Evolutionary conservation across 2,113 vertebrate species (phyloP).

Genomic region (Xerus inauris): DNA sequence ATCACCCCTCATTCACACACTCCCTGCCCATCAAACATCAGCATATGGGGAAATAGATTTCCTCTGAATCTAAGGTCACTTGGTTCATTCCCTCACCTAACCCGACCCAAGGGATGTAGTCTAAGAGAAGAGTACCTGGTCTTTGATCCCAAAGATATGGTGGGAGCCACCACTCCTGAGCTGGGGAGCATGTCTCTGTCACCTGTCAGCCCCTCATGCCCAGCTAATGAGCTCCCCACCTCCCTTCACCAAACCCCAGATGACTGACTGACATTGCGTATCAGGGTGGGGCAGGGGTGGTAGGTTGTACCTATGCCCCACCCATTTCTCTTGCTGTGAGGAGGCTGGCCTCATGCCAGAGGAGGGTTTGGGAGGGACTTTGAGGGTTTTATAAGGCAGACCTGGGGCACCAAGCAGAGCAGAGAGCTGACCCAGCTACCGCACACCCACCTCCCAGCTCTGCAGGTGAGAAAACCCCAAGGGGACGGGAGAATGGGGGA

Average conservation of each 20-base stretch:
- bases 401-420: background rate
- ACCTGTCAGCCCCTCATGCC: background rate
- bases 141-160: background rate
- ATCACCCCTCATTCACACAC: background rate
- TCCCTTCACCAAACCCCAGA: background rate
- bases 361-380: slow-evolving; percentile 25
- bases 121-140: background rate
- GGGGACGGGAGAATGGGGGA: too few relatives aligned
- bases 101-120: rapidly evolving
- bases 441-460: background rate
- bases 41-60: rapidly evolving
- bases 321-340: background rate
- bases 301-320: background rate
- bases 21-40: slow-evolving; percentile 9
- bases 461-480: slow-evolving; percentile 66
- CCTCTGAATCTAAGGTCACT: background rate
- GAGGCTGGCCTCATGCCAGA: background rate
- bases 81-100: background rate
- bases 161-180: background rate
- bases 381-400: slow-evolving; percentile 66
- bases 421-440: background rate
- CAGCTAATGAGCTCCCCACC: background rate
- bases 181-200: background rate
- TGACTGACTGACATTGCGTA: background rate
- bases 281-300: background rate